Evolutionary conservation across 2,113 vertebrate genomes (phyloP).

Genomic region (Ascaphus truei): DNA sequence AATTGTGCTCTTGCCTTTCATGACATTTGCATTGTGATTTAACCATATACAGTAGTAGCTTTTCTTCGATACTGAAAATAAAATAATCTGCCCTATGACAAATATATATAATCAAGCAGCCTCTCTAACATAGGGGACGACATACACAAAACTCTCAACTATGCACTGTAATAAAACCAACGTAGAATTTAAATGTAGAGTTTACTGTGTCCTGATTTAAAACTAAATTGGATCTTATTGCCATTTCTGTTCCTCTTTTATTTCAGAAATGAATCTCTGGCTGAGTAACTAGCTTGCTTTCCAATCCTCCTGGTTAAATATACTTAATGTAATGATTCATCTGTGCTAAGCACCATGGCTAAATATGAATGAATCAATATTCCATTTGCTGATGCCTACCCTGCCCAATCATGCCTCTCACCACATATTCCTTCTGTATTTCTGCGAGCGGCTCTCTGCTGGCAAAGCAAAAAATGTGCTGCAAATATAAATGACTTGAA

Average conservation of each 20-base stretch:
- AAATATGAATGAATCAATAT: conserved; percentile 38
- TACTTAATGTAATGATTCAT: conserved; percentile 31
- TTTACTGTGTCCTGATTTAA: conserved; percentile 4
- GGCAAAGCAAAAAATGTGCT: not conserved
- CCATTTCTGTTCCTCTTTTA: conserved; percentile 8
- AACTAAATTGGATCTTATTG: conserved; percentile 8
- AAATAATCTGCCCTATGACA: no score
- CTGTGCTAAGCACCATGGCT: conserved; percentile 28
- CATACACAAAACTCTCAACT: no score
- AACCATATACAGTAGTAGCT: no score
- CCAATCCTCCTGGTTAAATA: conserved; percentile 14
- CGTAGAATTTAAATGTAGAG: not conserved
- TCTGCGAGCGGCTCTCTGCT: not conserved
- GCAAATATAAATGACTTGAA: conserved; percentile 2
- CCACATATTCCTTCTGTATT: not conserved
- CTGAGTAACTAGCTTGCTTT: conserved; percentile 22
- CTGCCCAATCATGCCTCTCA: not conserved
- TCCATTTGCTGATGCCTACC: conserved; percentile 36
- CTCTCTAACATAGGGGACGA: no score
- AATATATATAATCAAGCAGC: no score
- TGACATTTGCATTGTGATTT: no score
- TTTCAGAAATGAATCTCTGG: conserved; percentile 25
- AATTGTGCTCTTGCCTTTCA: no score
- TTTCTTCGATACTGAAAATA: no score
- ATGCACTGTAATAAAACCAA: no score